Conservation (phyloP, 2,113 vertebrate species). For the Ctenodactylus gundi region DNA sequence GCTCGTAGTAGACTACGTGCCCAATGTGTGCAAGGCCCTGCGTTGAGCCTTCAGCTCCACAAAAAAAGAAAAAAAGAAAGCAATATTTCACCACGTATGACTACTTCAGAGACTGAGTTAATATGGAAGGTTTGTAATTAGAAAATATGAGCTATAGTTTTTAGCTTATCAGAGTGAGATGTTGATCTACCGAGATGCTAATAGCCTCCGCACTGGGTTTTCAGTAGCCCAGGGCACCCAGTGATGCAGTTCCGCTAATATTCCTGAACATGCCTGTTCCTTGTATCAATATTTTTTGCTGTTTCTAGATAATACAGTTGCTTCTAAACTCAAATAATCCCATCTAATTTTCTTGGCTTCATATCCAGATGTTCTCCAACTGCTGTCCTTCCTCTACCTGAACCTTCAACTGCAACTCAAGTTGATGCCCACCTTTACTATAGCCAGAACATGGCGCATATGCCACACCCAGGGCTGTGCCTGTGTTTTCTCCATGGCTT, state of each 20-base stretch:
- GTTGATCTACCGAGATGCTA: neutral
- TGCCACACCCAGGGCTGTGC: neutral
- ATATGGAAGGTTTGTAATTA: too few relatives aligned
- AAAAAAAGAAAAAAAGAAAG: too few relatives aligned
- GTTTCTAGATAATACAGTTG: neutral
- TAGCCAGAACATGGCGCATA: neutral
- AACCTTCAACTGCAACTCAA: neutral
- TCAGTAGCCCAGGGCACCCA: neutral
- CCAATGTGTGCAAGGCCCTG: neutral
- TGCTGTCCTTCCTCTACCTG: neutral
- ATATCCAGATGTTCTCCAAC: neutral
- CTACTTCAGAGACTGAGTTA: too few relatives aligned
- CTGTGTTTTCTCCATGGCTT: neutral
- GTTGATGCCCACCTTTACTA: neutral
- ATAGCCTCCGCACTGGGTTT: neutral
- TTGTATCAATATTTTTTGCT: neutral
- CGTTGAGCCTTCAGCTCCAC: neutral
- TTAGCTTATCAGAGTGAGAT: neutral
- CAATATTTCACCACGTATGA: too few relatives aligned
- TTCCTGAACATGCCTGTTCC: neutral
- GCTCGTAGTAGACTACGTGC: neutral
- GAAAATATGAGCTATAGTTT: neutral
- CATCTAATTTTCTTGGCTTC: neutral
- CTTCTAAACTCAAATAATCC: too few relatives aligned
- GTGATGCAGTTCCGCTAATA: neutral